A percentile compares a stretch with the other conserved stretches of the same genome.
These are phyloP conservation scores for Anarsia innoxiella DNA, from an alignment of 2,888 invertebrate genomes.

Conservation along the genomic window DNA sequence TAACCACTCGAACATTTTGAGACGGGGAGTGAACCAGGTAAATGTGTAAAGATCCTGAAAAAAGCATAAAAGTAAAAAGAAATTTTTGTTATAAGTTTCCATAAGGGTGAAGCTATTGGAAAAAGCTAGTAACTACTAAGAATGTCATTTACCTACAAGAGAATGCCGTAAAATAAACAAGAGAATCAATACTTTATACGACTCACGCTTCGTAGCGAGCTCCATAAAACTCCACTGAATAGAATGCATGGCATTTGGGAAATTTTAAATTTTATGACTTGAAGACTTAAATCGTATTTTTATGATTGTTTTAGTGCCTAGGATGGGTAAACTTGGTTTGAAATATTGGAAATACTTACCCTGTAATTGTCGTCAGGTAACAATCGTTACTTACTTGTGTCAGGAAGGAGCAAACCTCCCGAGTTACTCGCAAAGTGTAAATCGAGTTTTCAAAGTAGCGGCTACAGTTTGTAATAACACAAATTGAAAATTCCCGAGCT, in stretches of 20 bases:
- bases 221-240: conserved; percentile 38
- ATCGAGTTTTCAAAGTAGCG: too few relatives aligned
- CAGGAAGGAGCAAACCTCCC: too few relatives aligned
- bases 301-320: conserved; percentile 45
- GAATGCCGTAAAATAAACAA: conserved; percentile 30
- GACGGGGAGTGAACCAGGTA: too few relatives aligned
- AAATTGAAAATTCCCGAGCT: conserved; percentile 35
- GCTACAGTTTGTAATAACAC: conserved; percentile 3
- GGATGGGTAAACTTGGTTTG: conserved; percentile 41
- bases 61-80: too few relatives aligned
- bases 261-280: conserved; percentile 50
- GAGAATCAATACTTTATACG: conserved; percentile 31
- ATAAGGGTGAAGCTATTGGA: too few relatives aligned
- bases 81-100: too few relatives aligned
- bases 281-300: conserved; percentile 47
- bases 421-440: too few relatives aligned
- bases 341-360: conserved; percentile 42
- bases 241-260: conserved; percentile 34
- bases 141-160: conserved; percentile 19
- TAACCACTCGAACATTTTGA: too few relatives aligned
- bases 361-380: too few relatives aligned
- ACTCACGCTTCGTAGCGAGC: conserved; percentile 21
- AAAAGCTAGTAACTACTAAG: too few relatives aligned
- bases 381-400: too few relatives aligned
- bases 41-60: too few relatives aligned